phyloP scores from a whole-genome alignment of 2,797 vertebrate species.

The Eulemur rubriventer region DNA sequence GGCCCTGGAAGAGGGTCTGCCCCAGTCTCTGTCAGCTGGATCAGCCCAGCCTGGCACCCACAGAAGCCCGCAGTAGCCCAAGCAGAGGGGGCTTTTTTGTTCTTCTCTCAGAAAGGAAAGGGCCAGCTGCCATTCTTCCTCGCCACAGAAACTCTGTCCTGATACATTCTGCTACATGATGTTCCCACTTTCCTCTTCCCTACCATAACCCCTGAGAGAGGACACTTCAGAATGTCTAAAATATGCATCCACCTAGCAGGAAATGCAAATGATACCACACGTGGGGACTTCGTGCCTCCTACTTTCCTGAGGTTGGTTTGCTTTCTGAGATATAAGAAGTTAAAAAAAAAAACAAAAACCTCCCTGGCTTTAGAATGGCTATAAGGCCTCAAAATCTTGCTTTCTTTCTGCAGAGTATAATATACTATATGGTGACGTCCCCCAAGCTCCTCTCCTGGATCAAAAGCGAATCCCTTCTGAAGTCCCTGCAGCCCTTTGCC shows the following conservation, averaged over 20 bases:
- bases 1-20: not conserved
- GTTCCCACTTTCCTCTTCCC: not conserved
- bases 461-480: slow-evolving; percentile 90
- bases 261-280: not conserved
- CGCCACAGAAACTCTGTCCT: not conserved
- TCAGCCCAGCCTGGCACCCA: too few species aligned
- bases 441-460: slow-evolving; percentile 94
- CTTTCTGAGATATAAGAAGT: not conserved
- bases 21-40: fast-evolving
- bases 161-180: not conserved
- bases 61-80: fast-evolving
- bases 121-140: not conserved
- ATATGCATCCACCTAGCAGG: not conserved
- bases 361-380: not conserved
- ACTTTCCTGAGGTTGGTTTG: not conserved
- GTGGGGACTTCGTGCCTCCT: not conserved
- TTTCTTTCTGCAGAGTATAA: slow-evolving; percentile 91
- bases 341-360: not conserved
- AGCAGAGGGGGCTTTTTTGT: fast-evolving
- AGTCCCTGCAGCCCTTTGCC: slow-evolving; percentile 93
- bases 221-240: not conserved
- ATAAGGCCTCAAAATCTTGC: not conserved
- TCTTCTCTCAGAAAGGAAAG: not conserved
- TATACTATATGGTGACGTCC: slow-evolving; percentile 94
- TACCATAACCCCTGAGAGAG: not conserved